Evolutionary conservation across 2,797 vertebrate species (phyloP).

Genomic region (Mormyrops attenuatus): DNA sequence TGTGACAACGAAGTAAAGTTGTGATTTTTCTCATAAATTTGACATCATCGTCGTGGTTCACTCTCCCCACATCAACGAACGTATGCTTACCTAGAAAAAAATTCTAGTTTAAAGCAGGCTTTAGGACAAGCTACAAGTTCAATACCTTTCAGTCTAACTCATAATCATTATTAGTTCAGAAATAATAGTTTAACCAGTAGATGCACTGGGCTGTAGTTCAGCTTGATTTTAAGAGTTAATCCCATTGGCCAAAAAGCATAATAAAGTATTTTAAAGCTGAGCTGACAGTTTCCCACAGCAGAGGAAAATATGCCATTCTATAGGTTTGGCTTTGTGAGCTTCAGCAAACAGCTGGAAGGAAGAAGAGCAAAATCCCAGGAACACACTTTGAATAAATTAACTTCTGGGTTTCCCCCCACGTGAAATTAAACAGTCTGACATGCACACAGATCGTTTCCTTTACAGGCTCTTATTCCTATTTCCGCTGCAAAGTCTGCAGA

Average conservation of each 20-base stretch:
- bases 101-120: neutral
- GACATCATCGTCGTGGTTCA: neutral
- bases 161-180: neutral
- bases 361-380: neutral
- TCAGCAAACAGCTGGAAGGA: neutral
- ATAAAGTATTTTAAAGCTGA: neutral
- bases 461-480: neutral
- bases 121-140: neutral
- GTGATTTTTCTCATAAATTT: neutral
- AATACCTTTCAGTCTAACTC: neutral
- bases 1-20: neutral
- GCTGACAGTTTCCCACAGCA: neutral
- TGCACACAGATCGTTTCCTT: neutral
- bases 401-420: neutral
- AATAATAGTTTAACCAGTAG: neutral
- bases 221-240: neutral
- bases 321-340: neutral
- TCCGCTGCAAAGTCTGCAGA: neutral
- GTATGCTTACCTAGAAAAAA: neutral
- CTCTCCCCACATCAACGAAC: neutral
- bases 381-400: neutral
- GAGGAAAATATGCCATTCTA: neutral
- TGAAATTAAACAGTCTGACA: neutral
- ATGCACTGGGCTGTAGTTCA: neutral
- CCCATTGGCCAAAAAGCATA: neutral